These are phyloP conservation scores for Mungos mungo DNA, from an alignment of 2,113 vertebrate species.

Conservation along the genomic window DNA sequence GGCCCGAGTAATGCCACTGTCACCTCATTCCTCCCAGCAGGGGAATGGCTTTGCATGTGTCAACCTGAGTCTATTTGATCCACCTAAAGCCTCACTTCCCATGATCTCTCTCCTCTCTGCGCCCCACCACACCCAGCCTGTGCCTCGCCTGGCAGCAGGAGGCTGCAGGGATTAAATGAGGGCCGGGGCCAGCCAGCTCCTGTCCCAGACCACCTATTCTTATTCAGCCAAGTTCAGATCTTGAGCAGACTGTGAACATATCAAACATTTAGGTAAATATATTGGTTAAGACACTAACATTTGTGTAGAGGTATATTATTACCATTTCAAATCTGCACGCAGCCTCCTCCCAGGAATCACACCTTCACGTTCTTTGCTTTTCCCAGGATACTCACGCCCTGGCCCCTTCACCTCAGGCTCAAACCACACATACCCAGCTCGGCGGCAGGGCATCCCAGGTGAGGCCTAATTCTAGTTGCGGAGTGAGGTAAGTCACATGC, in stretches of 20 bases:
- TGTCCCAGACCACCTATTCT: not conserved
- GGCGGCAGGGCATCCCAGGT: fast-evolving
- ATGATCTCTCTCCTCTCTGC: not conserved
- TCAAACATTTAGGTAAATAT: not conserved
- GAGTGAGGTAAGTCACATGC: not conserved
- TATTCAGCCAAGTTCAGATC: not conserved
- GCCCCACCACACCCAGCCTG: too few relatives aligned
- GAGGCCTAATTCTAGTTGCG: not conserved
- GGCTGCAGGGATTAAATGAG: not conserved
- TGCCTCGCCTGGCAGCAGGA: not conserved
- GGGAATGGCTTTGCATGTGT: not conserved
- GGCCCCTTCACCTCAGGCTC: not conserved
- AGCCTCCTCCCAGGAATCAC: not conserved
- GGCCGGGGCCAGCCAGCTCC: not conserved
- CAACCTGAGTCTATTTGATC: not conserved
- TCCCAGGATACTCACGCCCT: not conserved
- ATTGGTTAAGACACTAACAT: not conserved
- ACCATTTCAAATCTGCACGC: not conserved
- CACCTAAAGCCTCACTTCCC: not conserved
- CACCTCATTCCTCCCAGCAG: not conserved
- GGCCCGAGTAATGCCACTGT: not conserved
- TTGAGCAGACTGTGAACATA: not conserved
- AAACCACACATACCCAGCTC: not conserved
- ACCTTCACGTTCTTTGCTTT: not conserved
- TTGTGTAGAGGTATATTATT: not conserved